These are phyloP conservation scores for Pygmarrhopalites habei DNA, from an alignment of 1,140 invertebrate genomes.

Conservation along the genomic window DNA sequence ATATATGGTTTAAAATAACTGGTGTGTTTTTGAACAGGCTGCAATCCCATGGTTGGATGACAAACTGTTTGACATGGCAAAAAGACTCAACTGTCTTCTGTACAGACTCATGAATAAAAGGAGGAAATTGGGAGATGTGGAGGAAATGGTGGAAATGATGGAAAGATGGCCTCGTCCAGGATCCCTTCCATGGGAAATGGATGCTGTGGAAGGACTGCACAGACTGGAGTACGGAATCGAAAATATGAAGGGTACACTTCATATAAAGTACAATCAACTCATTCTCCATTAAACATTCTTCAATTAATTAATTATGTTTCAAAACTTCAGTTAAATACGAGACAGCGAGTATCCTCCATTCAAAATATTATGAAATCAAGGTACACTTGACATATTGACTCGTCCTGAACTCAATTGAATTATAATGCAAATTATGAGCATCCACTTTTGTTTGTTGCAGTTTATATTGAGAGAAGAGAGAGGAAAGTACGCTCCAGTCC, in stretches of 20 bases:
- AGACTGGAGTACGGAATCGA: slow-evolving; percentile 30
- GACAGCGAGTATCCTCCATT: slow-evolving; percentile 23
- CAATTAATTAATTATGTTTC: not conserved
- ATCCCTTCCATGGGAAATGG: slow-evolving; percentile 35
- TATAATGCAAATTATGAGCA: too few species aligned
- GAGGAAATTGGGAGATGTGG: slow-evolving; percentile 27
- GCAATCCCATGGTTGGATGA: slow-evolving; percentile 39
- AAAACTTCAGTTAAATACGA: slow-evolving; percentile 24
- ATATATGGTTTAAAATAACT: too few species aligned
- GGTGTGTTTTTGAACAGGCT: too few species aligned
- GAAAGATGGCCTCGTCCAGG: slow-evolving; percentile 37
- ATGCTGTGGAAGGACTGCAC: slow-evolving; percentile 20
- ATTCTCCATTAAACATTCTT: not conserved
- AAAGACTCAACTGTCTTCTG: slow-evolving; percentile 24
- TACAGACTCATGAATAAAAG: slow-evolving; percentile 24
- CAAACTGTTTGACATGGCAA: slow-evolving; percentile 32
- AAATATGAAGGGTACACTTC: slow-evolving; percentile 16
- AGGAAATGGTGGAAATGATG: slow-evolving; percentile 28
- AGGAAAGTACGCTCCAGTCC: slow-evolving; percentile 22
- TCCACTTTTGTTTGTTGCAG: too few species aligned
- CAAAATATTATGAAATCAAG: slow-evolving; percentile 29
- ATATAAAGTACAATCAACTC: not conserved
- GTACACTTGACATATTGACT: too few species aligned
- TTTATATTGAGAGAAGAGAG: slow-evolving; percentile 21
- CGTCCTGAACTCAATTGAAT: too few species aligned